phyloP scores from a whole-genome alignment of 2,888 invertebrate genomes.

The Clunio marinus region DNA sequence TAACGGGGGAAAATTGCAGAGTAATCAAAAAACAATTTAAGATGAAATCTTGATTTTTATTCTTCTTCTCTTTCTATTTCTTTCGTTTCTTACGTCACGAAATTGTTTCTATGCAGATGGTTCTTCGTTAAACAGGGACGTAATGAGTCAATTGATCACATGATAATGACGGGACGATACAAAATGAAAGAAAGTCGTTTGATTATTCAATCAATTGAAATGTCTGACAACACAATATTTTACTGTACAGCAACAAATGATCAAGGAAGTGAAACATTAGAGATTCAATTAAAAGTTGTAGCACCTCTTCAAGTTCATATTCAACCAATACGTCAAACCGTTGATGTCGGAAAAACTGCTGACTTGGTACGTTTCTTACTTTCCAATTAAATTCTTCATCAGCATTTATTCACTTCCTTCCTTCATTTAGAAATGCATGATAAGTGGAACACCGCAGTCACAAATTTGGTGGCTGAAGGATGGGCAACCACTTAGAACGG shows the following conservation, averaged over 20 bases:
- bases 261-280: slow-evolving; percentile 55
- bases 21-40: slow-evolving; percentile 39
- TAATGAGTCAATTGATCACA: slow-evolving; percentile 53
- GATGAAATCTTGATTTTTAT: slow-evolving; percentile 35
- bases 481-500: slow-evolving; percentile 59
- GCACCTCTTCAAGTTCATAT: slow-evolving; percentile 73
- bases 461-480: slow-evolving; percentile 74
- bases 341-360: slow-evolving; percentile 77
- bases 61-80: background rate
- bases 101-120: slow-evolving; percentile 31
- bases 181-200: slow-evolving; percentile 55
- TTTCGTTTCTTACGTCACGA: background rate
- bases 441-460: slow-evolving; percentile 75
- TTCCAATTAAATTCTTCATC: slow-evolving; percentile 39
- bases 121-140: slow-evolving; percentile 47
- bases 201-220: slow-evolving; percentile 53
- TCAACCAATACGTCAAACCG: slow-evolving; percentile 67
- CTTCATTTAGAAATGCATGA: slow-evolving; percentile 63
- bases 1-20: slow-evolving; percentile 13
- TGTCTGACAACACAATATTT: slow-evolving; percentile 54
- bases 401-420: slow-evolving; percentile 46
- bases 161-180: slow-evolving; percentile 49
- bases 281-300: slow-evolving; percentile 55
- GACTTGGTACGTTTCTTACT: slow-evolving; percentile 57
- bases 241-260: slow-evolving; percentile 56